Evolutionary conservation across 1,140 invertebrate genomes (phyloP).

Genomic region (Drosophila varians): DNA sequence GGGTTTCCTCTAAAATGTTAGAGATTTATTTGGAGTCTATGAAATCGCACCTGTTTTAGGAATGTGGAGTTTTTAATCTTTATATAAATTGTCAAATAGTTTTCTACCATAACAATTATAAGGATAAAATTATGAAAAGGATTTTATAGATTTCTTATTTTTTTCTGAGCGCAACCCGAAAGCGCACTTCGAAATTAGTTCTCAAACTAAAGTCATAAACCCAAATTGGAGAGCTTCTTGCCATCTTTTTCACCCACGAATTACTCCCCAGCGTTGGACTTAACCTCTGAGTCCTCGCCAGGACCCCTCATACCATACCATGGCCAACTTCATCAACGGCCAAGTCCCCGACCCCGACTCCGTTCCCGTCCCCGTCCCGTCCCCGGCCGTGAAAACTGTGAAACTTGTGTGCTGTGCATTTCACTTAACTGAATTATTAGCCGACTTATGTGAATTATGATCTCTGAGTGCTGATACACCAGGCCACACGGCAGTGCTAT

Average conservation of each 20-base stretch:
- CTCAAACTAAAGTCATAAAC: slow-evolving; percentile 31
- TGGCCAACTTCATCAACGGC: slow-evolving; percentile 6
- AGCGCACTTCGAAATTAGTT: slow-evolving; percentile 4
- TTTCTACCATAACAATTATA: neutral
- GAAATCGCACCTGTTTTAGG: too few relatives aligned
- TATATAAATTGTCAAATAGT: too few relatives aligned
- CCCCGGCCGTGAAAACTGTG: slow-evolving; percentile 20
- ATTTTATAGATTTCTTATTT: neutral
- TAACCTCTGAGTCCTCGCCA: slow-evolving; percentile 6
- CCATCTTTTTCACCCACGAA: slow-evolving; percentile 14
- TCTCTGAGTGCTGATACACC: slow-evolving; percentile 76
- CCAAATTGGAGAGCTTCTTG: slow-evolving; percentile 38
- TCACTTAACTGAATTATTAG: slow-evolving; percentile 82
- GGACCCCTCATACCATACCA: too few relatives aligned
- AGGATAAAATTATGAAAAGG: neutral
- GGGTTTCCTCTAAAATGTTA: too few relatives aligned
- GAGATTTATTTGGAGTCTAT: too few relatives aligned
- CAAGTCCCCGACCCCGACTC: neutral
- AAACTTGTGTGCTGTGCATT: slow-evolving; percentile 66
- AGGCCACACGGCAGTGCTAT: slow-evolving; percentile 34
- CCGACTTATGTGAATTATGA: slow-evolving; percentile 81
- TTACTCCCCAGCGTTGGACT: slow-evolving; percentile 26
- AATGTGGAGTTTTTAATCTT: too few relatives aligned
- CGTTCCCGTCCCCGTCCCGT: too few relatives aligned
- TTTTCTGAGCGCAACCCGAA: neutral